A percentile compares a stretch with the other conserved stretches of the same genome.
These are phyloP conservation scores for Sarcophaga bullata DNA, from an alignment of 1,140 invertebrate species.

Conservation along the genomic window DNA sequence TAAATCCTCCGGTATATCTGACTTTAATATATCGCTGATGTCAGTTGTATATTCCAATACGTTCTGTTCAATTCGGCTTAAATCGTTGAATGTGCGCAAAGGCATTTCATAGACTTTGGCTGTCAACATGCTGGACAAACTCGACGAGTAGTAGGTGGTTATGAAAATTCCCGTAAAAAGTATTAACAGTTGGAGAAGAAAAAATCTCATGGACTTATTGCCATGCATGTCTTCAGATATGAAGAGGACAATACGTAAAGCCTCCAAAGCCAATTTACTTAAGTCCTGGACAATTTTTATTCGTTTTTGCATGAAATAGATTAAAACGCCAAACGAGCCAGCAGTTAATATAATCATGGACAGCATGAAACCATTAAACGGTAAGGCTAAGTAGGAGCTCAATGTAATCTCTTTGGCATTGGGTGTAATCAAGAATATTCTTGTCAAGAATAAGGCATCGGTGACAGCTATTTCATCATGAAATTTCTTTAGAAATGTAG, in stretches of 20 bases:
- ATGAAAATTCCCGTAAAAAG: slow-evolving; percentile 5
- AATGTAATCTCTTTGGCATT: not conserved
- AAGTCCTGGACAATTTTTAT: not conserved
- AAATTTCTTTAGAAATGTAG: too few relatives aligned
- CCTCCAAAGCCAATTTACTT: not conserved
- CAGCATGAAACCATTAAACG: not conserved
- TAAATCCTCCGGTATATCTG: not conserved
- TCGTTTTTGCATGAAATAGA: not conserved
- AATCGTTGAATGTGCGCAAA: not conserved
- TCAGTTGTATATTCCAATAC: not conserved
- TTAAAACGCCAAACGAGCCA: not conserved
- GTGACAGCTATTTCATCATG: not conserved
- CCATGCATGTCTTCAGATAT: not conserved
- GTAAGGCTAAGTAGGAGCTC: not conserved
- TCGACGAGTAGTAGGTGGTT: not conserved
- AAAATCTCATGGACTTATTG: not conserved
- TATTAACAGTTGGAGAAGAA: not conserved
- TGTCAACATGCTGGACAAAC: slow-evolving; percentile 4
- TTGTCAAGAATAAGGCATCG: not conserved
- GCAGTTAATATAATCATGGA: not conserved
- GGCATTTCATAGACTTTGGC: not conserved
- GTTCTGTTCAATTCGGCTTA: not conserved
- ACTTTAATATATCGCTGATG: too few relatives aligned
- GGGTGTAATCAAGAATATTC: not conserved
- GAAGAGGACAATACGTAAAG: not conserved